These are phyloP conservation scores for Oryctes rhinoceros DNA, from an alignment of 1,140 invertebrate species.

Conservation along the genomic window DNA sequence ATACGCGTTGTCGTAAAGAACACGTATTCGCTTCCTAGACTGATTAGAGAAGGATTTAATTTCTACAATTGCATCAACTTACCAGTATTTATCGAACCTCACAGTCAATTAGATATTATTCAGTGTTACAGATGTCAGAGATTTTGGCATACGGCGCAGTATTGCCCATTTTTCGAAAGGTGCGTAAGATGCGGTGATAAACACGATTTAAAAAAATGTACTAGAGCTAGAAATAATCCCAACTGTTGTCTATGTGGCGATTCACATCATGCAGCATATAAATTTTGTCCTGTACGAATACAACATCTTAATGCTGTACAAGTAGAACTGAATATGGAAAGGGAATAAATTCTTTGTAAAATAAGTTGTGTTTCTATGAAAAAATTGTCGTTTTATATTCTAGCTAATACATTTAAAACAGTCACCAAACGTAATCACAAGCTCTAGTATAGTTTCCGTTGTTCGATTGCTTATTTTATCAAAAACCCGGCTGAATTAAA, in stretches of 20 bases:
- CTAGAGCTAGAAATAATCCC: slow-evolving; percentile 63
- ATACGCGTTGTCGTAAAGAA: slow-evolving; percentile 43
- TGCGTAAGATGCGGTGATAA: slow-evolving; percentile 66
- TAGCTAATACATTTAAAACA: too few relatives aligned
- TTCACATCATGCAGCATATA: slow-evolving; percentile 64
- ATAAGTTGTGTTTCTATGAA: too few relatives aligned
- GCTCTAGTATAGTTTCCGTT: too few relatives aligned
- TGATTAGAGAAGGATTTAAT: slow-evolving; percentile 47
- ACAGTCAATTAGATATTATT: slow-evolving; percentile 45
- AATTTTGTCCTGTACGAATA: slow-evolving; percentile 63
- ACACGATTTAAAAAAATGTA: slow-evolving; percentile 64
- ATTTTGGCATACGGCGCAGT: slow-evolving; percentile 67
- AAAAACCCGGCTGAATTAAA: too few relatives aligned
- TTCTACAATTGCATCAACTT: slow-evolving; percentile 46
- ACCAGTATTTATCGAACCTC: slow-evolving; percentile 41
- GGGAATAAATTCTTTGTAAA: slow-evolving; percentile 37
- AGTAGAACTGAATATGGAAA: slow-evolving; percentile 52
- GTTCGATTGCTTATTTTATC: too few relatives aligned
- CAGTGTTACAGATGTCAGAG: slow-evolving; percentile 62
- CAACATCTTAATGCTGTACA: slow-evolving; percentile 63
- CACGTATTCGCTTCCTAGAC: slow-evolving; percentile 41
- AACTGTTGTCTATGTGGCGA: slow-evolving; percentile 66
- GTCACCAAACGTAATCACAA: too few relatives aligned
- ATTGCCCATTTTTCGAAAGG: slow-evolving; percentile 56
- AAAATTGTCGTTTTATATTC: too few relatives aligned